phyloP scores from a whole-genome alignment of 1,140 invertebrate genomes.

The Tetraneura akinire region DNA sequence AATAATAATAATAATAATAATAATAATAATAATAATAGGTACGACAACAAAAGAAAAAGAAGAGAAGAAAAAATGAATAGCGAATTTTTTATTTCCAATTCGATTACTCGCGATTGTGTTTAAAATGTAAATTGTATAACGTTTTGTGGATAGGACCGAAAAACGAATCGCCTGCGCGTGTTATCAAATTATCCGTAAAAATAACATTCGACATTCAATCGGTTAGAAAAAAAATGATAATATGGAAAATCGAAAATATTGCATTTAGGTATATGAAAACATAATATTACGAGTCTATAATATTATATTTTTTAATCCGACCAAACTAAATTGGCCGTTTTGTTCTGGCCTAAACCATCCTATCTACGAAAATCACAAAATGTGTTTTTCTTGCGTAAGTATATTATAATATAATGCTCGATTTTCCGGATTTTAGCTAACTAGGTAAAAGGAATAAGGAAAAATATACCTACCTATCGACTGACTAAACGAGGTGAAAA shows the following conservation, averaged over 20 bases:
- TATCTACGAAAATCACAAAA: neutral
- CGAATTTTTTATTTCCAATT: neutral
- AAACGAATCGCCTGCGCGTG: neutral
- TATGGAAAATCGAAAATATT: neutral
- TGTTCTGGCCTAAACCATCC: neutral
- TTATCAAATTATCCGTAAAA: neutral
- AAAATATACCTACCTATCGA: no score
- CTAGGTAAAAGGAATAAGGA: neutral
- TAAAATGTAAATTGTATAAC: neutral
- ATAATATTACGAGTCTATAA: no score
- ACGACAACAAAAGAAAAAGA: no score
- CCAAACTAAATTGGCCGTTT: neutral
- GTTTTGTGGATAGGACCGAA: neutral
- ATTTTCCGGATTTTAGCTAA: slow-evolving; percentile 1
- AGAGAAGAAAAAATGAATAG: no score
- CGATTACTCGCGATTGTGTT: neutral
- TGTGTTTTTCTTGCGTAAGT: neutral
- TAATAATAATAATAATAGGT: no score
- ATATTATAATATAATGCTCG: no score
- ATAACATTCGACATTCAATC: neutral
- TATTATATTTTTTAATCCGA: no score
- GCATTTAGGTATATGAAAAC: neutral
- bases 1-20: no score
- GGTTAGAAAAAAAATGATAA: neutral
- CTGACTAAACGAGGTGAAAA: neutral